Evolutionary conservation across 2,797 vertebrate species (phyloP), one percentile per base, ranked within the genome.

Genomic region (Typhlichthys eigenmanni): DNA sequence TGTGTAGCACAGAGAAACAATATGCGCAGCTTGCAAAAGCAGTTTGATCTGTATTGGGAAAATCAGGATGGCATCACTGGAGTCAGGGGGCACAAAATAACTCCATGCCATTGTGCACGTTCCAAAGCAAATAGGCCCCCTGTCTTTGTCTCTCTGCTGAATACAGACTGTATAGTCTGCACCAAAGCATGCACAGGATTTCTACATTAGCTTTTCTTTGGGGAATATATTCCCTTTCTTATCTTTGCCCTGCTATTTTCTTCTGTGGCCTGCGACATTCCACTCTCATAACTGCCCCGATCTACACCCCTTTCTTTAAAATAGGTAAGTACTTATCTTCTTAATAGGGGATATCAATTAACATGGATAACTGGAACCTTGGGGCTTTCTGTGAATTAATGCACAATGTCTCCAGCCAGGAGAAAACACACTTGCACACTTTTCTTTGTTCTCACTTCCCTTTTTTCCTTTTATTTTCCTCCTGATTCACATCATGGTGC

Each of bases 301-400:
- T 62, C 68, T 70, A 13, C 70, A 68, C 69, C 56, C 62, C 65
- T 75, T 62, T 38, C 70, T 58, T 71, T 78, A 72, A 71, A 71
- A n/a, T 8, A 10, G 67, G 69, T 29, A 29, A 48, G 69, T 67
- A 76, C 85, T 85, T 77, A 85, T 86, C 79, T 87, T 70, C 79
- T 85, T 84, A 88, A 89, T 85, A 74, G 79, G 14, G 78, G 79
- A 82, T 84, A 90, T 89, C 84, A 87, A 87, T 89, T 87, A 89
- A 85, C 83, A 88, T 70, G 71, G 79, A 80, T 81, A 77, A 71
- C 64, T 74, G 66, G 78, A 73, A 85, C 81, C 77, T 70, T 60
- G 62, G 78, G 74, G 78, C 77, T 80, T 75, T 71, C 45, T 34
- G 75, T 85, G 82, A 87, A 72, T 87, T 63, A 76, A 82, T 81